Evolutionary conservation across 2,797 vertebrate genomes (phyloP).

Genomic region (Carapus acus): DNA sequence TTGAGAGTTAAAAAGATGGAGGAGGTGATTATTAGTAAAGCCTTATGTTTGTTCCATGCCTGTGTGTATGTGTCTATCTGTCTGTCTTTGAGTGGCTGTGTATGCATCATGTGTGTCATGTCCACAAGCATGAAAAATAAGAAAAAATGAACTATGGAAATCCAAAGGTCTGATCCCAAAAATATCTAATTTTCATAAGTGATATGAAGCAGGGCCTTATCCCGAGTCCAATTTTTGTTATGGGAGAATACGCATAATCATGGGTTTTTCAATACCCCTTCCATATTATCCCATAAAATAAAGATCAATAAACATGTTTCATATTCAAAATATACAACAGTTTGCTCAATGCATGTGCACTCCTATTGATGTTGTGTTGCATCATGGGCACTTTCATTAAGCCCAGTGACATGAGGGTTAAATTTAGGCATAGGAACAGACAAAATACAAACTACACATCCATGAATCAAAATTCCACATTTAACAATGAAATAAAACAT

Average conservation of each 20-base stretch:
- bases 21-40: constrained; percentile 64
- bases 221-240: constrained; percentile 55
- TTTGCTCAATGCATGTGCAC: not conserved
- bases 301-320: not conserved
- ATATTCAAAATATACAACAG: constrained; percentile 1
- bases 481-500: no score
- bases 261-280: constrained; percentile 16
- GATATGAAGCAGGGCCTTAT: constrained; percentile 10
- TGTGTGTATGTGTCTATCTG: no score
- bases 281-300: constrained; percentile 10
- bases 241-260: constrained; percentile 31
- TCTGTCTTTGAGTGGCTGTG: no score
- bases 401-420: no score
- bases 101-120: constrained; percentile 47
- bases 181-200: no score
- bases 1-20: constrained; percentile 55
- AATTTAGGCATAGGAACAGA: no score
- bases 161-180: constrained; percentile 46
- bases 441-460: no score
- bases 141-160: constrained; percentile 49
- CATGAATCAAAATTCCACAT: no score
- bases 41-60: constrained; percentile 54
- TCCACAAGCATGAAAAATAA: constrained; percentile 60
- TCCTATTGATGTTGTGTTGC: not conserved
- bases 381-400: no score